phyloP scores from a whole-genome alignment of 2,797 vertebrate genomes.

The Sebastes miniatus region DNA sequence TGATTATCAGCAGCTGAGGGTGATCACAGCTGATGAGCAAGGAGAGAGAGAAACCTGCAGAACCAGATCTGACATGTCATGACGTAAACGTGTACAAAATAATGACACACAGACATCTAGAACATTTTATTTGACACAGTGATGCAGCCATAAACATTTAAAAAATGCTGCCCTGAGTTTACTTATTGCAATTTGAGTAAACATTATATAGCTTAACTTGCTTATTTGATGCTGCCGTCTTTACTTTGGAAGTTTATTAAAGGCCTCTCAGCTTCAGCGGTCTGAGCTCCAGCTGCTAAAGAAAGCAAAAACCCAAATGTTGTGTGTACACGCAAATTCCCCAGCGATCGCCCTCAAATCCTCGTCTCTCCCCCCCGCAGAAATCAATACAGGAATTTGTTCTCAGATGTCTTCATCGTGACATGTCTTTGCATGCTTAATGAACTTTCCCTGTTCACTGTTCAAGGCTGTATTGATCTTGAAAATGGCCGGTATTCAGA shows the following conservation, averaged over 20 bases:
- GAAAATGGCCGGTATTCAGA: constrained; percentile 45
- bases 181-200: neutral
- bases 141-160: neutral
- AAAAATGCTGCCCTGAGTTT: neutral
- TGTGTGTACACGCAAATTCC: constrained; percentile 17
- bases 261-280: neutral
- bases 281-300: constrained; percentile 12
- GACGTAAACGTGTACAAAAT: neutral
- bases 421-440: constrained; percentile 67
- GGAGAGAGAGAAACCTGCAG: too few relatives aligned
- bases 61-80: too few relatives aligned
- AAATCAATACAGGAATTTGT: constrained; percentile 66
- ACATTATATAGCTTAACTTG: neutral
- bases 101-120: neutral
- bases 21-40: too few relatives aligned
- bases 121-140: neutral
- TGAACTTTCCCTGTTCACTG: constrained; percentile 52
- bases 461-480: constrained; percentile 57
- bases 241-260: constrained; percentile 5
- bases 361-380: neutral
- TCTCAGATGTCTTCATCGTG: constrained; percentile 61
- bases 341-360: constrained; percentile 1
- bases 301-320: constrained; percentile 15
- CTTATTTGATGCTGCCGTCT: neutral
- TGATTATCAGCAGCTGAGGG: fast-evolving